Evolutionary conservation across 2,888 invertebrate genomes (phyloP).

Genomic region (Steinernema hermaphroditum): DNA sequence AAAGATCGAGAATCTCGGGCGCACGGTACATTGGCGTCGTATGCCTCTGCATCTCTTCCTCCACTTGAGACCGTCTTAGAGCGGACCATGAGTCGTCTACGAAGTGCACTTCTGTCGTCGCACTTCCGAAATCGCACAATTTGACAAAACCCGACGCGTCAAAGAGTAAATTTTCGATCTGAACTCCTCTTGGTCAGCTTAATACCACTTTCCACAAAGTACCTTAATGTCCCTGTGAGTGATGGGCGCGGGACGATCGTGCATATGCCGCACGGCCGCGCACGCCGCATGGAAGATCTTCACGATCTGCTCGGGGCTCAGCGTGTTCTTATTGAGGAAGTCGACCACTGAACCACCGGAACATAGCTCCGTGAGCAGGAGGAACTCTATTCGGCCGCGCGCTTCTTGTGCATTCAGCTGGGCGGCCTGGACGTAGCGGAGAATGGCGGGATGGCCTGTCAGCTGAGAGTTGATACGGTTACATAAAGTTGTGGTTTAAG

Average conservation of each 20-base stretch:
- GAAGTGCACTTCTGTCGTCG: slow-evolving; percentile 78
- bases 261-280: slow-evolving; percentile 89
- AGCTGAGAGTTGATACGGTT: slow-evolving; percentile 68
- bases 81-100: slow-evolving; percentile 91
- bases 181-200: not conserved
- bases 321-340: slow-evolving; percentile 59
- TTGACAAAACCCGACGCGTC: slow-evolving; percentile 83
- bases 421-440: slow-evolving; percentile 75
- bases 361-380: slow-evolving; percentile 89
- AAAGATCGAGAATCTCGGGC: slow-evolving; percentile 96
- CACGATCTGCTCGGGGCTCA: slow-evolving; percentile 70
- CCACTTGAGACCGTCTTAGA: slow-evolving; percentile 83
- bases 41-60: slow-evolving; percentile 79
- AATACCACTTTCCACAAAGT: slow-evolving; percentile 39
- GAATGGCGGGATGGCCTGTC: slow-evolving; percentile 85
- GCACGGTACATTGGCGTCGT: slow-evolving; percentile 84
- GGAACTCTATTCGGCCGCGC: slow-evolving; percentile 81
- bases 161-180: slow-evolving; percentile 86
- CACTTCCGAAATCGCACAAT: slow-evolving; percentile 95
- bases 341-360: slow-evolving; percentile 70
- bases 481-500: slow-evolving; percentile 1
- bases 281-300: slow-evolving; percentile 88
- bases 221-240: slow-evolving; percentile 93
- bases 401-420: slow-evolving; percentile 80
- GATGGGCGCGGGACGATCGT: slow-evolving; percentile 84